Base-by-base conservation (phyloP, 2,888 invertebrate genomes). In the Chydorus sphaericus region DNA sequence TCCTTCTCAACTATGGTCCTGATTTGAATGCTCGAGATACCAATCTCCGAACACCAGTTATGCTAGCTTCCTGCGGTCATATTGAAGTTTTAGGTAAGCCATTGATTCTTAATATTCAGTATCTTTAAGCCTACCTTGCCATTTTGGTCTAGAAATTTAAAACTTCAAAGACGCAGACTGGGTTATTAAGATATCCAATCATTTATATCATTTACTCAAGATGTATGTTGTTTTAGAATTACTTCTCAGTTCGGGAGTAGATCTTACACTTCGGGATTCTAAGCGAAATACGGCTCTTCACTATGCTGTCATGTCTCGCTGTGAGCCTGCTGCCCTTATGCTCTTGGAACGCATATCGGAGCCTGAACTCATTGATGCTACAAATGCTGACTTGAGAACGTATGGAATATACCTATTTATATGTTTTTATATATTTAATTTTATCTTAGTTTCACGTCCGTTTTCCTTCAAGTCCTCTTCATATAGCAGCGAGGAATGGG, bases 281-380 rank as follows among this genome's bases (percentile, higher is more conserved):
- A 70, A 73, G 44, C 74, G 74, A 60, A 78, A 79, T 63, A 77
- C 78, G n/a, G 77, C 78, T 28, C 67, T 81, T 60, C 80, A 80
- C 64, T 72, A 76, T 64, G 77, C 79, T 29, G 80, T 79, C 65
- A 68, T 75, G 59, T 72, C 73, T 64, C 74, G 72, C 60, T 75
- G 78, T 64, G 75, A 74, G 59, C 70, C 73, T 55, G 73, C 77
- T 59, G 78, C 78, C 49, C 69, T 77, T 57, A 63, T 77, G 31
- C 66, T 79, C 28, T 66, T 79, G 61, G 76, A 77, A 61, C 73
- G 72, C 64, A 71, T 75, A 58, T 70, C 70, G 50, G 72, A 75
- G 57, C 63, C 65, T 2, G 64, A 67, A 29, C 67, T 70, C 33
- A 68, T 77, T 54, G 77, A 77, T 64, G 70, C 74, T 66, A 66